A percentile compares a stretch with the other conserved stretches of the same genome.
Conservation (phyloP, 92 coral and sea anemone genomes). For the Scolanthus callimorphus region DNA sequence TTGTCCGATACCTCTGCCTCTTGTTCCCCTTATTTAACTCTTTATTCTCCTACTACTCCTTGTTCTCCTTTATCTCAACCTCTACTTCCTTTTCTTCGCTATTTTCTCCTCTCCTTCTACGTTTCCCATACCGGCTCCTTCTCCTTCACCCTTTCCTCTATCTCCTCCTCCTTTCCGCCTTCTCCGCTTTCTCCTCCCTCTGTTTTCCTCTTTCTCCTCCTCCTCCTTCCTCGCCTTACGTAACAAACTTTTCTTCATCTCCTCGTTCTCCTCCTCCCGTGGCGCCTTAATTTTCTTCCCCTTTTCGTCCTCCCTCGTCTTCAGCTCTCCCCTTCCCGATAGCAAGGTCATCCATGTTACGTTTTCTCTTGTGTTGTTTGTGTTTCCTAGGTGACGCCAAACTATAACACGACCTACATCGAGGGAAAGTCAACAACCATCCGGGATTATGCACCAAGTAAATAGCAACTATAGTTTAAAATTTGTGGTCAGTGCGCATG, state of each 20-base stretch:
- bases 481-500: too few species aligned
- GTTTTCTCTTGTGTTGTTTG: not conserved
- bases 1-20: too few species aligned
- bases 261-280: too few species aligned
- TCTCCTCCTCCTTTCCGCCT: too few species aligned
- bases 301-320: not conserved
- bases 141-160: not conserved
- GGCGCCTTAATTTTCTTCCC: not conserved
- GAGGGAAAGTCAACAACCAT: constrained; percentile 5
- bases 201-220: not conserved
- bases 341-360: too few species aligned
- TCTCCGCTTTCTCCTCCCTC: too few species aligned
- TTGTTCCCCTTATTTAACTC: not conserved
- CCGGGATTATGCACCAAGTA: constrained; percentile 42
- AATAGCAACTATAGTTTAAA: too few species aligned
- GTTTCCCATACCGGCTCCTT: not conserved
- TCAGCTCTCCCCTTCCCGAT: too few species aligned
- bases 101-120: not conserved
- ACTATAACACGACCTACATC: constrained; percentile 36
- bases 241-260: too few species aligned
- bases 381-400: constrained; percentile 32
- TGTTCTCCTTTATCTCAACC: not conserved
- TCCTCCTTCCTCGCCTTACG: not conserved
- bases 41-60: not conserved
- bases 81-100: not conserved